Base-by-base conservation (phyloP, 92 coral and sea anemone species). In the Porites divaricata region DNA sequence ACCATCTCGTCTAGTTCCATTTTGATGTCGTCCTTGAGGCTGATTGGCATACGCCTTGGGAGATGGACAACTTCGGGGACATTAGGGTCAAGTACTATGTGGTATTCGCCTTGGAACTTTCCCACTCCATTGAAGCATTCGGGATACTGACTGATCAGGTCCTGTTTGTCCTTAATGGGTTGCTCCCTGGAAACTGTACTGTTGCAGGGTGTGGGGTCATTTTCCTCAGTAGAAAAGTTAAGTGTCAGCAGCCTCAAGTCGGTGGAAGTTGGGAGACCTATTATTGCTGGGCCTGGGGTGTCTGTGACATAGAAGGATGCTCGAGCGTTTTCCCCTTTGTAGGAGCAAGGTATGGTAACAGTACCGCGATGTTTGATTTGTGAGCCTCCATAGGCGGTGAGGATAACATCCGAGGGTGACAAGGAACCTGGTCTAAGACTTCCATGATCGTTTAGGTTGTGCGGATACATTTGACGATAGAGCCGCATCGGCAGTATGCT, bases 1-100 rank as follows among this genome's bases (percentile, higher is more conserved):
- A 76, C 89, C 93, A 92, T 86, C 24, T 89, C 91, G 26, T 86
- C 93, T 10, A 92, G 72, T 58, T 92, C 89, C 12, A n/a, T n/a
- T 41, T 89, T 89, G 95, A 92, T 89, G 41, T 79, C 93, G 49
- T 83, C 93, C 51, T 78, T 86, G 16, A 91, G 49, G 62, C 87
- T 79, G 48, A 88, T 83, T 26, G 92, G 85, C 63, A 84, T 87
- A 19, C 26, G 20, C 26, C 86, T 41, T 19, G 89, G 77, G 6
- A 78, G 79, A 72, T 91, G 91, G 50, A 87, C 58, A 8, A 86
- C 77, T 6, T 88, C 81, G 53, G 90, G 88, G 17, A 87, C 77
- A 5, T 77, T 53, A 20, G 88, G 83, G 82, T 86, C 90, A 57
- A 83, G 15, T 19, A 74, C 74, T 64, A 87, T 90, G 81, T 82